These are phyloP conservation scores for Drosophila emarginata DNA, from an alignment of 2,888 invertebrate genomes.

Conservation along the genomic window DNA sequence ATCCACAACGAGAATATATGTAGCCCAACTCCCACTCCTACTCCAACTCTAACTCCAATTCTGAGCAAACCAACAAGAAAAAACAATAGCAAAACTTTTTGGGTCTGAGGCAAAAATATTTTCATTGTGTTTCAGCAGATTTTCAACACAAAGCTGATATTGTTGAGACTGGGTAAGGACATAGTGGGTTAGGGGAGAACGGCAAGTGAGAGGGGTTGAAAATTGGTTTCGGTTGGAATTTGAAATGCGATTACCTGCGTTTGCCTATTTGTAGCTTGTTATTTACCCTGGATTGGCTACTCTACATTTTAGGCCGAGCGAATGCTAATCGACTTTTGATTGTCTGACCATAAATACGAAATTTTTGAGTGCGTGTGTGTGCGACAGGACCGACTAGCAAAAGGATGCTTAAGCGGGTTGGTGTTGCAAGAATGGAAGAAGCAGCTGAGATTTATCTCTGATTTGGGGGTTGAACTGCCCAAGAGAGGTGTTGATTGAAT, in stretches of 20 bases:
- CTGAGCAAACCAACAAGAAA: background rate
- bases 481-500: constrained; percentile 62
- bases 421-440: constrained; percentile 74
- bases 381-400: constrained; percentile 51
- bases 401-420: constrained; percentile 76
- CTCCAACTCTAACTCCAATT: constrained; percentile 13
- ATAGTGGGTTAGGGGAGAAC: background rate
- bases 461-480: constrained; percentile 49
- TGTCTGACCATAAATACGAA: constrained; percentile 40
- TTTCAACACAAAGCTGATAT: constrained; percentile 55
- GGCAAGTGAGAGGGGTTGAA: constrained; percentile 45
- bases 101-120: constrained; percentile 62
- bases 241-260: constrained; percentile 79
- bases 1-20: background rate
- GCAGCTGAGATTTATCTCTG: constrained; percentile 82
- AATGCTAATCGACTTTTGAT: constrained; percentile 78
- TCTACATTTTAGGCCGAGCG: constrained; percentile 27
- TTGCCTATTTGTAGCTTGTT: constrained; percentile 77
- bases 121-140: constrained; percentile 79
- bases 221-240: constrained; percentile 49
- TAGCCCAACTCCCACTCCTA: constrained; percentile 10
- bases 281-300: constrained; percentile 25
- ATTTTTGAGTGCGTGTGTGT: constrained; percentile 27
- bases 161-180: constrained; percentile 15
- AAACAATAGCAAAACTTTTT: background rate